Evolutionary conservation across 2,888 invertebrate genomes (phyloP).

Genomic region (Tetragonula carbonaria): DNA sequence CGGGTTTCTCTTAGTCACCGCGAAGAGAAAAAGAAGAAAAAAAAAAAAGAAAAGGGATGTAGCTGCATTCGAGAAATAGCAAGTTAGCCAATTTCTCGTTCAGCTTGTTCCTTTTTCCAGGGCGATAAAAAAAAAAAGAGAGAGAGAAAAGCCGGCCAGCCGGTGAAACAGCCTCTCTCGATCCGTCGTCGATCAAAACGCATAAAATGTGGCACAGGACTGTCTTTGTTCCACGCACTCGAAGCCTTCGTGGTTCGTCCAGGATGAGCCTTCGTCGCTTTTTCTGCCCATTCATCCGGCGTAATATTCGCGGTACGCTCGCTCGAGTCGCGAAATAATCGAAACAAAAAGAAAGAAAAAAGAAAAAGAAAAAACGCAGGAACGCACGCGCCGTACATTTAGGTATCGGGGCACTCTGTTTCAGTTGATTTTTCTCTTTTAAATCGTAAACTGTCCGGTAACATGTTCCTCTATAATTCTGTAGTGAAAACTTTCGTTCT

Average conservation of each 20-base stretch:
- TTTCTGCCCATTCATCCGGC: slow-evolving; percentile 10
- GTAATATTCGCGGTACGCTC: neutral
- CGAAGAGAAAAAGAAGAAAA: no score
- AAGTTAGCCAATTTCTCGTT: slow-evolving; percentile 1
- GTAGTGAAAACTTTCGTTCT: neutral
- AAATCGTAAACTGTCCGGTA: neutral
- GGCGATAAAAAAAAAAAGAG: neutral
- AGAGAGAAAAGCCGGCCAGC: neutral
- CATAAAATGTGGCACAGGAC: slow-evolving; percentile 13
- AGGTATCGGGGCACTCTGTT: neutral
- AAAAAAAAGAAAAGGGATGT: neutral
- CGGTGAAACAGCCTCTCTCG: slow-evolving; percentile 1
- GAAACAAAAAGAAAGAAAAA: no score
- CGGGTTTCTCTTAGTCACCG: no score
- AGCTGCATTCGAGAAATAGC: neutral
- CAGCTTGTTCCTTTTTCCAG: neutral
- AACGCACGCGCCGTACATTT: slow-evolving; percentile 19
- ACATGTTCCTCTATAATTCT: neutral
- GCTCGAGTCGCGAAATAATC: neutral
- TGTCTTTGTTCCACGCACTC: slow-evolving; percentile 20
- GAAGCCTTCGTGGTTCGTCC: neutral
- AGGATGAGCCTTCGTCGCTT: neutral
- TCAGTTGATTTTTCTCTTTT: neutral
- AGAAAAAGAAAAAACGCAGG: neutral
- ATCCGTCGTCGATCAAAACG: slow-evolving; percentile 16